Base-by-base conservation (phyloP, 2,888 invertebrate genomes). In the Ophraella communa region DNA sequence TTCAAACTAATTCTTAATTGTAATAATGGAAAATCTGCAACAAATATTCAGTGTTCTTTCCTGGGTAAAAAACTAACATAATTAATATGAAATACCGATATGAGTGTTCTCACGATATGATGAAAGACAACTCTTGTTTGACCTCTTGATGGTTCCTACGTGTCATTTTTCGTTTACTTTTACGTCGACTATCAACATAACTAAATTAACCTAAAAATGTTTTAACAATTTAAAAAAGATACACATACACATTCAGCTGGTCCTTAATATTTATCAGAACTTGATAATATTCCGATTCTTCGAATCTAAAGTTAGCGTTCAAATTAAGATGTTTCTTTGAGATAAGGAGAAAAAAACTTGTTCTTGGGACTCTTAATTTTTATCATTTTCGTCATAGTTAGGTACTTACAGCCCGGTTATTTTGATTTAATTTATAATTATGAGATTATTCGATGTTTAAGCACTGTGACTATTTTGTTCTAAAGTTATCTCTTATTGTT, bases 231-330 rank as follows among this genome's bases (percentile, higher is more conserved):
- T 59, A 44, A 45, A 62, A 60, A 39, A 14, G 17, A 39, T 17
- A n/a, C n/a, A 35, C 39, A 17, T 17, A 42, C 49, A 62, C 68
- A n/a, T n/a, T n/a, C n/a, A 66, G 60, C 66, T 66, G 68, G 62
- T 60, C 42, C 58, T 66, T 68, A 68, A 70, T 67, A 68, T 66
- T 69, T 71, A 71, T 71, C 71, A 69, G 71, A 69, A 71, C 65
- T 64, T 62, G 67, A 66, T 66, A 65, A 68, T 71, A 66, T 69
- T 65, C 64, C 64, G 57, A 71, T 71, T 71, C 71, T 71, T 71
- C 71, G 71, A 71, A 71, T 65, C 56, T 63, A 64, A 61, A 62
- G 56, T 65, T 58, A 47, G 64, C 45, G 64, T 53, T 21, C 57
- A 56, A 64, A 66, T 65, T 59, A 57, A 68, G 68, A 68, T 68